Percentiles rank a stretch among this genome's conserved stretches.
phyloP scores from a whole-genome alignment of 2,113 vertebrate genomes.

The Mobula hypostoma region DNA sequence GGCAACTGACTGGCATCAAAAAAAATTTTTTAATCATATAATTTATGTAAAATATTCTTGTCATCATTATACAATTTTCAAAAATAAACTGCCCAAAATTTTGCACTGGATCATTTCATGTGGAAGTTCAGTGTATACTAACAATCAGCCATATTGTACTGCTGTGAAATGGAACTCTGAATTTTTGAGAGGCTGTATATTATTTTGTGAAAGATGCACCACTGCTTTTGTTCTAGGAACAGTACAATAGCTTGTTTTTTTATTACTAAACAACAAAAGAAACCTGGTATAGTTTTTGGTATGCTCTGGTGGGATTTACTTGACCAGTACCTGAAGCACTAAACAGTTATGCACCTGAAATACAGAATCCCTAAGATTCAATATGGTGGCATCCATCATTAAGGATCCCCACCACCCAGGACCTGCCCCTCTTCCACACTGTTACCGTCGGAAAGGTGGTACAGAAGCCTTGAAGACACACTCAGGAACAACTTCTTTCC shows the following conservation, averaged over 20 bases:
- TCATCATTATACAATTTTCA: neutral
- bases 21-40: neutral
- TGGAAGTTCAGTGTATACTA: neutral
- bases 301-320: neutral
- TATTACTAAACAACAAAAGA: neutral
- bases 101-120: neutral
- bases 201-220: neutral
- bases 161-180: neutral
- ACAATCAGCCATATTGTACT: neutral
- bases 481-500: too few species aligned
- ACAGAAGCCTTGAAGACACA: too few species aligned
- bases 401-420: too few species aligned
- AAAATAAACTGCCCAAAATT: neutral
- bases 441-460: too few species aligned
- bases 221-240: neutral
- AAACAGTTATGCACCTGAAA: too few species aligned
- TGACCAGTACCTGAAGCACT: neutral
- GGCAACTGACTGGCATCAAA: too few species aligned
- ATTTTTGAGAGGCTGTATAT: neutral
- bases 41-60: neutral
- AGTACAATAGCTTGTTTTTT: neutral
- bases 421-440: too few species aligned
- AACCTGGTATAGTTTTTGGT: neutral
- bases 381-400: too few species aligned
- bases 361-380: too few species aligned